Evolutionary conservation across 2,888 invertebrate species (phyloP), one percentile per base, ranked within the genome.

Genomic region (Platerodrilus igneus): DNA sequence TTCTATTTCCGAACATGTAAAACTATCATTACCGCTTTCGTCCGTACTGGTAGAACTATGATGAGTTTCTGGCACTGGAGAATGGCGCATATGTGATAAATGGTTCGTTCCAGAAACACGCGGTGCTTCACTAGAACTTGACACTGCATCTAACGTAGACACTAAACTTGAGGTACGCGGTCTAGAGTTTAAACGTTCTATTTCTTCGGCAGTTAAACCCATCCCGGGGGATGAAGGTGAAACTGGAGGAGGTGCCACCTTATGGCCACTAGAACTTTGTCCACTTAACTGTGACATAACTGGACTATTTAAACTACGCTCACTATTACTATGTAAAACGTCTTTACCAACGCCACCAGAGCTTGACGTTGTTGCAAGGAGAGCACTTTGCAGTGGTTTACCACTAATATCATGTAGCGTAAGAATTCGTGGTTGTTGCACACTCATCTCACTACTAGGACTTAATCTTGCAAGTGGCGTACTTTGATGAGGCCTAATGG

Each of bases 1-100:
- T 67, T 96, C 96, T 62, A 94, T 94, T 72, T 95, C 95, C 0
- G 95, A 95, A 71, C 95, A 96, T 7, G 95, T 96, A 71, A 96
- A 96, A 55, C 94, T 94, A 64, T 96, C 95, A 69, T 95, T 93
- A 3, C 86, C 86, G 68, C 94, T 94, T 64, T 94, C 94, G 56
- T 93, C 89, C 6, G 93, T 88, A 5, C 87, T 86, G 0, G 85
- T 85, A 6, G 87, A 86, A 57, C 86, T 81, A 57, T 85, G 78
- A 27, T 78, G 74, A 53, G 86, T 81, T 55, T 81, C 82, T 11
- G 81, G 77, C 21, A 81, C 82, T 9, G 83, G 83, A 15, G 83
- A 83, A 61, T 83, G 83, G 53, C 81, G 81, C 52, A 84, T 75
- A 53, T 84, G 81, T 2, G 79, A 78, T 55, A 84, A 71, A 51